phyloP scores from a whole-genome alignment of 2,888 invertebrate species.

The Willowsia nigromaculata region DNA sequence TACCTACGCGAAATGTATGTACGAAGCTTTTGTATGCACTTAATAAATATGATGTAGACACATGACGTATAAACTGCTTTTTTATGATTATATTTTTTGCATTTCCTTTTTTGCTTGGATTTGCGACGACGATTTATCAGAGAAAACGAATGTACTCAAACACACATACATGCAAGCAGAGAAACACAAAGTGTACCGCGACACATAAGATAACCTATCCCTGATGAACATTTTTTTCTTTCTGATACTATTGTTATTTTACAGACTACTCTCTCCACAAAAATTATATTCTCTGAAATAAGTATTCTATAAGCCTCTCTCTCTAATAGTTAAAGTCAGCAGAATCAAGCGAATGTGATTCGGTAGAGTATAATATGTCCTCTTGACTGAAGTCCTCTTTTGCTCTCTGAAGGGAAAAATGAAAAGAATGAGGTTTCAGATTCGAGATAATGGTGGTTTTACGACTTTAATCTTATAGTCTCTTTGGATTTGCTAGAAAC shows the following conservation, averaged over 20 bases:
- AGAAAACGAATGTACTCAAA: neutral
- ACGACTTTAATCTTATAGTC: constrained; percentile 48
- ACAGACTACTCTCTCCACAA: neutral
- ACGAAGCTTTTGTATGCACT: neutral
- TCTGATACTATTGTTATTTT: neutral
- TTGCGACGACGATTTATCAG: neutral
- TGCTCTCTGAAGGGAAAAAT: constrained; percentile 33
- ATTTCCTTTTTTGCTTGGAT: neutral
- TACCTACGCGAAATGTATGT: neutral
- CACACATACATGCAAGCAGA: neutral
- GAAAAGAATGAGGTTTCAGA: constrained; percentile 57
- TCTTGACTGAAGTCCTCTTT: neutral
- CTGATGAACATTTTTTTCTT: neutral
- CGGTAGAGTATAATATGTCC: neutral
- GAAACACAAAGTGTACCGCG: neutral
- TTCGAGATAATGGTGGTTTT: constrained; percentile 55
- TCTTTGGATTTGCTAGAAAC: constrained; percentile 10
- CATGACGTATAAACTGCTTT: neutral
- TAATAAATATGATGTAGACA: neutral
- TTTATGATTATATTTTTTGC: neutral
- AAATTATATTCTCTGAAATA: constrained; percentile 8
- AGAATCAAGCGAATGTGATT: neutral
- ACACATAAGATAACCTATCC: neutral
- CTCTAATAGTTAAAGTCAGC: constrained; percentile 10
- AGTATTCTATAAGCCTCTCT: neutral